phyloP scores from a whole-genome alignment of 2,113 vertebrate species.

The Otis tarda region DNA sequence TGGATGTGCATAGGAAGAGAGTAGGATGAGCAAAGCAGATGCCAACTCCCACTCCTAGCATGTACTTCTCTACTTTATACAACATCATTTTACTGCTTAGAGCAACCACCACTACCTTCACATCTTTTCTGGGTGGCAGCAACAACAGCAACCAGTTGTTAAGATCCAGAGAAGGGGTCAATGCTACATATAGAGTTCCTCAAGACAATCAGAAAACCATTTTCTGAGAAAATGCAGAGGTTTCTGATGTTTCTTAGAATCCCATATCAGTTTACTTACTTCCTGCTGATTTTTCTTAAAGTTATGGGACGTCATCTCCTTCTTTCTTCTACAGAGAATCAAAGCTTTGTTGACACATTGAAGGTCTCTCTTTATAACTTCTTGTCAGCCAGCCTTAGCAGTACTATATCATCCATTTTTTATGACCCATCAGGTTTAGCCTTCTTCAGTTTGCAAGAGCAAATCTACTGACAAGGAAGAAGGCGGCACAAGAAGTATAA shows the following conservation, averaged over 20 bases:
- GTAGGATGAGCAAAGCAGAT: neutral
- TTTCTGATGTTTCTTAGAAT: neutral
- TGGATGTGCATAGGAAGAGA: neutral
- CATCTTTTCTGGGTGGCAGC: neutral
- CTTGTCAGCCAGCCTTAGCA: neutral
- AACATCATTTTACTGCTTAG: neutral
- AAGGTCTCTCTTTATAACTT: neutral
- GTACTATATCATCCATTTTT: neutral
- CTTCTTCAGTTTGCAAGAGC: neutral
- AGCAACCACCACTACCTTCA: neutral
- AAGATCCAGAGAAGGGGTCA: neutral
- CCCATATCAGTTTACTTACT: neutral
- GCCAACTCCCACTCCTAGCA: neutral
- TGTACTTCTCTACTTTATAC: neutral
- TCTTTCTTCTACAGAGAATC: neutral
- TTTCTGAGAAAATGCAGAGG: neutral
- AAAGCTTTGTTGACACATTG: neutral
- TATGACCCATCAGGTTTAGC: neutral
- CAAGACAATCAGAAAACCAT: neutral
- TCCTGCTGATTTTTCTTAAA: neutral
- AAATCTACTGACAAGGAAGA: neutral
- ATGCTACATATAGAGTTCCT: neutral
- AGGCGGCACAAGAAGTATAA: neutral
- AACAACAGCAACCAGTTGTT: neutral
- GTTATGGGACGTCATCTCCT: neutral